A percentile compares a stretch with the other conserved stretches of the same genome.
These are phyloP conservation scores for Pseudococcus jackbeardsleyi DNA, from an alignment of 2,888 invertebrate genomes.

Conservation along the genomic window DNA sequence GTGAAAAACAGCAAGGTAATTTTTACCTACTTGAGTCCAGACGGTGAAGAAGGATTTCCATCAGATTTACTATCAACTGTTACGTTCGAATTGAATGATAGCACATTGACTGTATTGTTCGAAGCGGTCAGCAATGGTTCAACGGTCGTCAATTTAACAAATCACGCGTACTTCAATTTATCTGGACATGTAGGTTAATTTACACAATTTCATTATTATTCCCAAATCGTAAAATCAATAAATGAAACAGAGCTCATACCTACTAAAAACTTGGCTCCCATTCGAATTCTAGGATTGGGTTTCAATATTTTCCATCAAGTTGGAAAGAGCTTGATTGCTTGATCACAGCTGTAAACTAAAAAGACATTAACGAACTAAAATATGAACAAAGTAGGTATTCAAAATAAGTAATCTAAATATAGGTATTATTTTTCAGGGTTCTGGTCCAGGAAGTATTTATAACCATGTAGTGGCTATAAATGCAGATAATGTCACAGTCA, in stretches of 20 bases:
- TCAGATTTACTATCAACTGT: constrained; percentile 73
- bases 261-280: too few species aligned
- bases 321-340: too few species aligned
- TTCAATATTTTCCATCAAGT: neutral
- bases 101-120: constrained; percentile 73
- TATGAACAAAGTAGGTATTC: too few species aligned
- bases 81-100: constrained; percentile 72
- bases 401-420: too few species aligned
- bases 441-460: constrained; percentile 76
- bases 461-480: constrained; percentile 81
- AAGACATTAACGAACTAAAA: too few species aligned
- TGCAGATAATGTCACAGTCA: constrained; percentile 81
- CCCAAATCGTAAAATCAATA: too few species aligned
- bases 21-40: constrained; percentile 72
- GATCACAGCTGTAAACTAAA: too few species aligned
- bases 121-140: constrained; percentile 73
- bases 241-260: too few species aligned
- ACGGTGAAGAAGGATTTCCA: constrained; percentile 76
- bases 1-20: constrained; percentile 70
- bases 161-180: constrained; percentile 77
- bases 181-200: constrained; percentile 73
- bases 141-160: constrained; percentile 75
- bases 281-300: neutral
- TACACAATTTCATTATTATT: neutral
- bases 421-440: constrained; percentile 72